A percentile compares a stretch with the other conserved stretches of the same genome.
Evolutionary conservation across 1,140 invertebrate species (phyloP).

Genomic region (Formica exsecta): DNA sequence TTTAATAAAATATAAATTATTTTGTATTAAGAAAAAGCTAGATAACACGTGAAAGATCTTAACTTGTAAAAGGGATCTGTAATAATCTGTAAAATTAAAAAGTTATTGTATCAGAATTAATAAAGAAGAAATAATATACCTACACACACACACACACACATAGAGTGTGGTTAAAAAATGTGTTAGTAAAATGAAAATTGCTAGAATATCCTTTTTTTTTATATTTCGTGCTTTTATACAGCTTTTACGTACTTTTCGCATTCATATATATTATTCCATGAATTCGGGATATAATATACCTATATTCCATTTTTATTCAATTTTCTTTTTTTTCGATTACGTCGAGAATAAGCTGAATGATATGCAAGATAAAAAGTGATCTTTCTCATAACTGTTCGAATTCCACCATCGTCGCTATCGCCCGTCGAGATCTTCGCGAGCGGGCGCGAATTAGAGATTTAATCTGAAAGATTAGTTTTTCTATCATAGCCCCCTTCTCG

Average conservation of each 20-base stretch:
- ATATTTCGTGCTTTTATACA: background rate
- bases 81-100: background rate
- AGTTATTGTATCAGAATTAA: background rate
- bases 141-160: background rate
- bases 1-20: background rate
- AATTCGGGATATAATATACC: conserved; percentile 6
- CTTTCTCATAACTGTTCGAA: conserved; percentile 41
- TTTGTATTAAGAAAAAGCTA: background rate
- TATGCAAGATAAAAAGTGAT: conserved; percentile 21
- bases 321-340: background rate
- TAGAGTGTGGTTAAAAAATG: background rate
- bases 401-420: conserved; percentile 41
- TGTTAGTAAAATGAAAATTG: background rate
- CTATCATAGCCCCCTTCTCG: conserved; percentile 43
- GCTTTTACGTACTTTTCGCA: background rate
- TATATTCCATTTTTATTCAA: conserved; percentile 8
- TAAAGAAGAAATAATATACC: background rate
- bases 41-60: background rate
- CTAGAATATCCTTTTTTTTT: background rate
- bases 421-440: conserved; percentile 29
- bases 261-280: background rate
- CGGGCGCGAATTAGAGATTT: conserved; percentile 72
- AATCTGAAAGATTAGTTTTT: conserved; percentile 75
- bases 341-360: conserved; percentile 23
- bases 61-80: background rate